Conservation (phyloP, 2,888 invertebrate genomes). For the Brenthis hecate region DNA sequence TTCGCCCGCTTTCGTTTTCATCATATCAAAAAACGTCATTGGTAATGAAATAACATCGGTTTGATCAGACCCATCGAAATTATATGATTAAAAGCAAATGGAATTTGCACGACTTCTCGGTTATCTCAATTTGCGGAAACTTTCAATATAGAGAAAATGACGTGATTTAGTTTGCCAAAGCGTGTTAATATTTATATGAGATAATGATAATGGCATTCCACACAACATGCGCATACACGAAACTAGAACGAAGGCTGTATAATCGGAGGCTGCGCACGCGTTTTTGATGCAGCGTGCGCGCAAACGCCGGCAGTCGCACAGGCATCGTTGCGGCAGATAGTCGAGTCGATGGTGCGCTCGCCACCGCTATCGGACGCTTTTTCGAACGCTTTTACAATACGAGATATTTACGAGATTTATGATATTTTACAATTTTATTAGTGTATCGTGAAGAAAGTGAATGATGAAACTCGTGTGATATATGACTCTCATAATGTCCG, state of each 20-base stretch:
- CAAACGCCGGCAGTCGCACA: constrained; percentile 71
- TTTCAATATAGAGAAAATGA: constrained; percentile 31
- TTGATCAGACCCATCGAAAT: background rate
- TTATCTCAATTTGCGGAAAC: constrained; percentile 20
- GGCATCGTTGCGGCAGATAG: constrained; percentile 66
- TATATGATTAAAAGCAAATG: background rate
- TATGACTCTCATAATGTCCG: constrained; percentile 53
- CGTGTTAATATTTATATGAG: constrained; percentile 41
- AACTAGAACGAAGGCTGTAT: constrained; percentile 65
- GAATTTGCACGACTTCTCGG: background rate
- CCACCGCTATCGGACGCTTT: constrained; percentile 49
- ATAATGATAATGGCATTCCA: constrained; percentile 48
- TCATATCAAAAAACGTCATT: constrained; percentile 23
- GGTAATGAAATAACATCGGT: constrained; percentile 10
- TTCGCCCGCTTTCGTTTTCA: constrained; percentile 44
- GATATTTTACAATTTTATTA: constrained; percentile 44
- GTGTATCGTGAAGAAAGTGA: constrained; percentile 59
- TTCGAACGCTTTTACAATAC: constrained; percentile 76
- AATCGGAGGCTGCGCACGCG: constrained; percentile 54
- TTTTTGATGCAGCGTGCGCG: constrained; percentile 55
- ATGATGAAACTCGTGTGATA: constrained; percentile 51
- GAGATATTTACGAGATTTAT: constrained; percentile 42
- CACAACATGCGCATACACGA: constrained; percentile 50
- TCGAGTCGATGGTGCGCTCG: constrained; percentile 47
- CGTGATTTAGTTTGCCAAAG: constrained; percentile 36